A percentile compares a stretch with the other conserved stretches of the same genome.
These are phyloP conservation scores for Aplocera efformata DNA, from an alignment of 2,888 invertebrate species.

Conservation along the genomic window DNA sequence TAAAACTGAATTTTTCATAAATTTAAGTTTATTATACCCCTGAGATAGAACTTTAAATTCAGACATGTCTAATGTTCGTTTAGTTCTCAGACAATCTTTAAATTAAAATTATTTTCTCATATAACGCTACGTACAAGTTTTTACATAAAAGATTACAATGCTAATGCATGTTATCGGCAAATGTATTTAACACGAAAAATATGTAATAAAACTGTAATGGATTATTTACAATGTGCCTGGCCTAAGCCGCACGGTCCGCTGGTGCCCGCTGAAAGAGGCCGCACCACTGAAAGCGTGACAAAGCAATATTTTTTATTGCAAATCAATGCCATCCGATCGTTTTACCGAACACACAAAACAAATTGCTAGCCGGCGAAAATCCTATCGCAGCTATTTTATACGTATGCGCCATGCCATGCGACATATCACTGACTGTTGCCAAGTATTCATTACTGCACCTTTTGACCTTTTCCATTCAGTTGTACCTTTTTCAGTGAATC, in stretches of 20 bases:
- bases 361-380: constrained; percentile 52
- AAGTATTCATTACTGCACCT: constrained; percentile 30
- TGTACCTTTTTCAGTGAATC: constrained; percentile 14
- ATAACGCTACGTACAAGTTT: too few species aligned
- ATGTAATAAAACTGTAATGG: constrained; percentile 33
- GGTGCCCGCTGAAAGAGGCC: constrained; percentile 46
- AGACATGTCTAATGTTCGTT: too few species aligned
- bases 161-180: constrained; percentile 9
- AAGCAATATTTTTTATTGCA: constrained; percentile 65
- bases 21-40: too few species aligned
- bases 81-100: too few species aligned
- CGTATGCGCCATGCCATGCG: constrained; percentile 33
- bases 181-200: too few species aligned
- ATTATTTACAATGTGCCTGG: constrained; percentile 34
- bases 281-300: constrained; percentile 59
- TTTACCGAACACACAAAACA: constrained; percentile 58
- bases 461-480: constrained; percentile 21
- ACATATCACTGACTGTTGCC: constrained; percentile 32
- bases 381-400: constrained; percentile 42
- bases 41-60: too few species aligned
- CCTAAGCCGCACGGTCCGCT: constrained; percentile 34
- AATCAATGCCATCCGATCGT: constrained; percentile 61
- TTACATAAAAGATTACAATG: too few species aligned
- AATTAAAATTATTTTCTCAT: too few species aligned
- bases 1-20: too few species aligned